Base-by-base conservation (phyloP, 2,888 invertebrate genomes). In the Cabera pusaria region DNA sequence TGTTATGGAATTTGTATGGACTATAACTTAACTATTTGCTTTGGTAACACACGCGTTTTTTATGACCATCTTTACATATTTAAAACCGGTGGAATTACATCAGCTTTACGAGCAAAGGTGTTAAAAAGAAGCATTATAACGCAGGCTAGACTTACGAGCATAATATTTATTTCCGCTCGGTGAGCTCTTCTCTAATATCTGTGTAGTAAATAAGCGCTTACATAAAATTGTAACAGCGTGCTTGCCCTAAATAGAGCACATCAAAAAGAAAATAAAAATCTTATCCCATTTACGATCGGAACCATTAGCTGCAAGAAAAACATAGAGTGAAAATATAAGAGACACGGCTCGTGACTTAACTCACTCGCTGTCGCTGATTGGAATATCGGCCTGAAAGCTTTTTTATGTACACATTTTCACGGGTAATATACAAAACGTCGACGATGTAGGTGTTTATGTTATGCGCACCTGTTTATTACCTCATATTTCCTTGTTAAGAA, bases 211-310 rank as follows among this genome's bases (percentile, higher is more conserved):
- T 56, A 66, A 56, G 52, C 50, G 58, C 57, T 66, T 60, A 69
- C 61, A 56, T 62, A 57, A 65, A 69, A 64, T 53, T 60, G 64
- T 64, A 56, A 62, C 60, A 55, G 56, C 59, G 64, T 59, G 56
- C 61, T 66, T 63, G 51, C 48, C 56, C 60, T 65, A 65, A 74
- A 72, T 66, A 67, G 64, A 62, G 64, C 65, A 68, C 73, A 76
- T 76, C 73, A 73, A 73, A 72, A 64, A 59, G 66, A 64, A 72
- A 75, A 73, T 72, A 73, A 75, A 74, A 73, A 68, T 70, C 72
- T 71, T 70, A 75, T 76, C 63, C 67, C 64, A 69, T 75, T 77
- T 73, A 74, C 76, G 73, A 76, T 73, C 71, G 59, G 56, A 58
- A 53, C 73, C 72, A 72, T 75, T 76, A 73, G 69, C 66, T 60